A percentile compares a stretch with the other conserved stretches of the same genome.
phyloP scores from a whole-genome alignment of 2,888 invertebrate species.

The Halictus quadricinctus region DNA sequence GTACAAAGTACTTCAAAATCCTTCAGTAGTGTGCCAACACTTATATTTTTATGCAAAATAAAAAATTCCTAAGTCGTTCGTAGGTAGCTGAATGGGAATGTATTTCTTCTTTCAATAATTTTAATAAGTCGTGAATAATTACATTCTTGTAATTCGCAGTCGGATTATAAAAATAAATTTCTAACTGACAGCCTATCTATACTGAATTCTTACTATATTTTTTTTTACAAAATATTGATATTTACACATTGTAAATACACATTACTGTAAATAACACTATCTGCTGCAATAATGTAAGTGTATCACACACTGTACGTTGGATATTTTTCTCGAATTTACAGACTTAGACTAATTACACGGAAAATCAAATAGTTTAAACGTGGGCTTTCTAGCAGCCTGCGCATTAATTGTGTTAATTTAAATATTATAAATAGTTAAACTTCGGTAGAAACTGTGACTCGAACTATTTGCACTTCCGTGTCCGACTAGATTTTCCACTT shows the following conservation, averaged over 20 bases:
- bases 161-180: too few species aligned
- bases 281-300: background rate
- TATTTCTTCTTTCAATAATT: too few species aligned
- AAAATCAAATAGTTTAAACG: background rate
- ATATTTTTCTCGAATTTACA: background rate
- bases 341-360: background rate
- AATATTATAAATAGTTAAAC: too few species aligned
- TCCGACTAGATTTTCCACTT: constrained; percentile 24
- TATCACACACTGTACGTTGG: background rate
- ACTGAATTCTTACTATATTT: background rate
- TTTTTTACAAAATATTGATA: background rate
- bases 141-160: background rate
- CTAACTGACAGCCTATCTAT: background rate
- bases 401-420: background rate
- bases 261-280: background rate
- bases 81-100: too few species aligned
- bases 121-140: too few species aligned
- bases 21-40: background rate
- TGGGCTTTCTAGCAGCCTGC: background rate
- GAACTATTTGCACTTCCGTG: constrained; percentile 4
- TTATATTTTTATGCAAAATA: too few species aligned
- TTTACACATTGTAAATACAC: background rate
- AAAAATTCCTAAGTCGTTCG: too few species aligned
- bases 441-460: background rate
- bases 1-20: background rate